Base-by-base conservation (phyloP, 2,888 invertebrate genomes). In the Linhomoeus sp. region DNA sequence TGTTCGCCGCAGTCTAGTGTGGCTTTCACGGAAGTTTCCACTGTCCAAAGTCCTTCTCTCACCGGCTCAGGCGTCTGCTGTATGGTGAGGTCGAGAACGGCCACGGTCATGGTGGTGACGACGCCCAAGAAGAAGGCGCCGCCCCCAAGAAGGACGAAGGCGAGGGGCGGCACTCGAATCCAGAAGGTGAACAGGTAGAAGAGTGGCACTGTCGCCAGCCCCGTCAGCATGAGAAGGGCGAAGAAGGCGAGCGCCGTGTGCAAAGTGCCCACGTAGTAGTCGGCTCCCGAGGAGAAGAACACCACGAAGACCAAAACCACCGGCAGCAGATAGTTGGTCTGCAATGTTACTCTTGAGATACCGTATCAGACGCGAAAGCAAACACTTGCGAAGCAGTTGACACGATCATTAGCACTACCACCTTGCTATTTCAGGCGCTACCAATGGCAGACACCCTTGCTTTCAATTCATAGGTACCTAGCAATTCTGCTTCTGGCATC, bases 101-200 rank as follows among this genome's bases (percentile, higher is more conserved):
- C 51, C 9, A 62, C 55, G 7, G 56, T 59, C 53, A 70, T 53
- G 2, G 70, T 67, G 5, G 68, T 62, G 5, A 70, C 67, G 14
- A 72, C 73, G 0, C 85, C 85, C 41, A 83, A 70, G 64, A 85
- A 81, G 23, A 83, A 75, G 66, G 83, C 83, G 35, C 77, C 58
- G 59, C 81, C 80, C 59, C 81, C 80, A 52, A 86, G 73, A 15
- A 78, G 72, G 65, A 85, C 83, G 67, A 82, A 84, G 26, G 84
- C 81, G 45, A 83, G 73, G 59, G 81, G 81, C 3, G 85, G 75
- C 52, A 82, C 78, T 20, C 67, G 66, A 70, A 86, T 85, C 47
- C 76, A 48, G 63, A 79, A 80, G 64, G 81, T 80, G 22, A 73
- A 68, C 23, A 81, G 73, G 69, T 86, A 82, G 58, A 78, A 75